These are phyloP conservation scores for Salvelinus fontinalis DNA, from an alignment of 2,113 vertebrate species.

Conservation along the genomic window DNA sequence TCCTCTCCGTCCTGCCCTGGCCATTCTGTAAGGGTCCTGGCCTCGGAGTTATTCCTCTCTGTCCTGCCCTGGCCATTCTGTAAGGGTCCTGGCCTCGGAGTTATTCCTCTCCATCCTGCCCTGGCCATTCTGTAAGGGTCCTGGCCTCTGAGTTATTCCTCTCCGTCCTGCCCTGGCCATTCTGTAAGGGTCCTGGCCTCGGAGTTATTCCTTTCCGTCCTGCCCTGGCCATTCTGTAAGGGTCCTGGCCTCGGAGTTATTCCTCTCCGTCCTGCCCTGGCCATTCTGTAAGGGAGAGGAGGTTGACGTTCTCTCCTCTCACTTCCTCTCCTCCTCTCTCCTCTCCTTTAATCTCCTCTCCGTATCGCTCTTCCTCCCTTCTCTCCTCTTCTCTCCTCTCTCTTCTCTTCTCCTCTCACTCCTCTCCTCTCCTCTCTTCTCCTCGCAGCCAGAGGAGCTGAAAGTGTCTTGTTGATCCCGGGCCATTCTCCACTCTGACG, in stretches of 20 bases:
- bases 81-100: neutral
- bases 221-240: neutral
- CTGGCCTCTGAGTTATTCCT: too few relatives aligned
- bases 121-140: neutral
- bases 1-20: neutral
- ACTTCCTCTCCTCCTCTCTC: neutral
- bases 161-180: too few relatives aligned
- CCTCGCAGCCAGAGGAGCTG: neutral
- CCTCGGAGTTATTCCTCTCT: neutral
- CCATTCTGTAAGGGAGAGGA: neutral
- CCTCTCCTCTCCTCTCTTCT: conserved; percentile 17
- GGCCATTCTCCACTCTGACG: conserved; percentile 6
- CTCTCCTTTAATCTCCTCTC: neutral
- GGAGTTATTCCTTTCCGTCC: too few relatives aligned
- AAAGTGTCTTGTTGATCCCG: conserved; percentile 37
- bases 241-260: neutral
- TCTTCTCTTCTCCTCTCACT: neutral
- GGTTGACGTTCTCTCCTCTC: neutral
- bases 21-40: neutral
- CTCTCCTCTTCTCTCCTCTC: neutral
- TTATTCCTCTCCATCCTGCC: too few relatives aligned
- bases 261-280: too few relatives aligned
- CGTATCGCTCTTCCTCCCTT: neutral
- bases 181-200: neutral
- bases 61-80: neutral